phyloP scores from a whole-genome alignment of 2,888 invertebrate species.

The Callimorpha dominula region DNA sequence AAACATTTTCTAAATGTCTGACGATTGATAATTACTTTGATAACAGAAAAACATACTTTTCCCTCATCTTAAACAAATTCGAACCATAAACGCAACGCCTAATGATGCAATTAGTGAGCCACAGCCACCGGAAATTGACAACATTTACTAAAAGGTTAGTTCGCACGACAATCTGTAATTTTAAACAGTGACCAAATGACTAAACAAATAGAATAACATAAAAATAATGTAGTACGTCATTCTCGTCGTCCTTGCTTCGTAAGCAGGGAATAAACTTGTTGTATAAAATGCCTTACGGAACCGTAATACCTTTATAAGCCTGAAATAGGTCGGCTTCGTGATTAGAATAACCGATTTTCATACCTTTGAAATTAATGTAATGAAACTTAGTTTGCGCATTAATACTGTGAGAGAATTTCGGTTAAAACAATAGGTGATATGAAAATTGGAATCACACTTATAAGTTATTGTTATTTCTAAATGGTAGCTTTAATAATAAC shows the following conservation, averaged over 20 bases:
- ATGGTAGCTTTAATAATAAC: too few relatives aligned
- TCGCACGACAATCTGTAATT: conserved; percentile 12
- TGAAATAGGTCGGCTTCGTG: conserved; percentile 25
- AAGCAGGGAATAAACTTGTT: conserved; percentile 13
- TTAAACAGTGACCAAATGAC: background rate
- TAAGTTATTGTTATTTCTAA: too few relatives aligned
- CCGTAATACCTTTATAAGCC: conserved; percentile 22
- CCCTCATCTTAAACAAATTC: background rate
- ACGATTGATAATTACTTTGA: background rate
- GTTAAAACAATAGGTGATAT: conserved; percentile 5
- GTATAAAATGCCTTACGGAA: conserved; percentile 16
- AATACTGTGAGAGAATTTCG: conserved; percentile 7
- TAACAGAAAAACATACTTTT: background rate
- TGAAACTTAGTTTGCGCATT: conserved; percentile 16
- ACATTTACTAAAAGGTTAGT: conserved; percentile 8
- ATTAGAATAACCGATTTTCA: conserved; percentile 21
- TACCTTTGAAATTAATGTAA: conserved; percentile 20
- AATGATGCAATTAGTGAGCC: conserved; percentile 11
- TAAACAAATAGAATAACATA: conserved; percentile 12
- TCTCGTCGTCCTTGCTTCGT: conserved; percentile 15
- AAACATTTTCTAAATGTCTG: background rate
- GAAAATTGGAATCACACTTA: background rate
- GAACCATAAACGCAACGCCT: background rate
- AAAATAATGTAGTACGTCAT: conserved; percentile 14
- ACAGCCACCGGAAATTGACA: background rate